phyloP scores from a whole-genome alignment of 1,140 invertebrate genomes.

The Mizuhopecten yessoensis region DNA sequence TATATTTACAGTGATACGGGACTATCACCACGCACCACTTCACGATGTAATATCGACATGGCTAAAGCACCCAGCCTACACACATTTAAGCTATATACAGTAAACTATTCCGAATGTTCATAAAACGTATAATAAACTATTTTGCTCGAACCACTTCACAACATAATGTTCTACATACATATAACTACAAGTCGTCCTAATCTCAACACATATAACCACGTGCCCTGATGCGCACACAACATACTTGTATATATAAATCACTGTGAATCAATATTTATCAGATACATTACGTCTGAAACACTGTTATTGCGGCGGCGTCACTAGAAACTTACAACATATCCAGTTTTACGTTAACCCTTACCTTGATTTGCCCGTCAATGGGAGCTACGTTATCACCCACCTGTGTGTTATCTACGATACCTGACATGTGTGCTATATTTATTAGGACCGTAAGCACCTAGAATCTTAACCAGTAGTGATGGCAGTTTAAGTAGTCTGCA shows the following conservation, averaged over 20 bases:
- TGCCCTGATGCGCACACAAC: not conserved
- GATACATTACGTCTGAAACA: not conserved
- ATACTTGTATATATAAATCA: not conserved
- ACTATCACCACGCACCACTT: not conserved
- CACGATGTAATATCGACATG: not conserved
- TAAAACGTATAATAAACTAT: conserved; percentile 12
- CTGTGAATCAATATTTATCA: not conserved
- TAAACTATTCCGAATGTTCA: not conserved
- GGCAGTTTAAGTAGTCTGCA: conserved; percentile 11
- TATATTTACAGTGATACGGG: not conserved
- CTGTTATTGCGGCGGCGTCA: not conserved
- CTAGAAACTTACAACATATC: not conserved
- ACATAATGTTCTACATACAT: not conserved
- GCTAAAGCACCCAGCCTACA: not conserved
- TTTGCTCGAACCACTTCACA: conserved; percentile 9
- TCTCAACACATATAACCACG: not conserved
- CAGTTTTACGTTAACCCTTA: not conserved
- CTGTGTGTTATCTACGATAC: conserved; percentile 8
- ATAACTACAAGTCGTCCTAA: not conserved
- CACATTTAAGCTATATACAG: conserved; percentile 6
- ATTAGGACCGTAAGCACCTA: not conserved
- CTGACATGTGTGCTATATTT: not conserved
- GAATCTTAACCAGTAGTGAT: conserved; percentile 9
- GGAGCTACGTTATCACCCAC: not conserved
- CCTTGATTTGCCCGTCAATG: not conserved